Conservation (phyloP, 1,140 invertebrate genomes). For the Acromyrmex heyeri region DNA sequence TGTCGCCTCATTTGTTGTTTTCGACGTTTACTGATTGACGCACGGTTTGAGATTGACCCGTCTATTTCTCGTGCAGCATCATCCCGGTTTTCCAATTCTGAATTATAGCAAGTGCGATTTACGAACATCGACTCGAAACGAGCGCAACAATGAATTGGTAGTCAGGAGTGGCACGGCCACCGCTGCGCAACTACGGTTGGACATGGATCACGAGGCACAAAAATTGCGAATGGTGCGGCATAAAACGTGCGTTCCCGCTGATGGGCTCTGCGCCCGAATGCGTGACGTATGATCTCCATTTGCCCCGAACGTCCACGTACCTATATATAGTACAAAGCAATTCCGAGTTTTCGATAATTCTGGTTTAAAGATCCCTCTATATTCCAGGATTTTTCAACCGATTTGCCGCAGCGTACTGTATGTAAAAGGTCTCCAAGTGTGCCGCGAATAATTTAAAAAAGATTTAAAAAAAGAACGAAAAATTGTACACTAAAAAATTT, state of each 20-base stretch:
- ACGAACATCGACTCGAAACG: slow-evolving; percentile 80
- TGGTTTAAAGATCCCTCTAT: background rate
- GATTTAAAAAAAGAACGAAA: too few relatives aligned
- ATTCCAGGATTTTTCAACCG: too few relatives aligned
- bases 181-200: slow-evolving; percentile 58
- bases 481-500: too few relatives aligned
- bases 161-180: slow-evolving; percentile 70
- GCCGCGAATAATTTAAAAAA: too few relatives aligned
- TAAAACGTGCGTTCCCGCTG: slow-evolving; percentile 51
- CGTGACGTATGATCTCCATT: slow-evolving; percentile 65
- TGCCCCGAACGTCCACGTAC: background rate
- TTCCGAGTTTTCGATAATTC: background rate
- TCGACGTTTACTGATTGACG: slow-evolving; percentile 77
- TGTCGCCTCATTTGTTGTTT: slow-evolving; percentile 53
- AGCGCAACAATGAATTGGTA: slow-evolving; percentile 84
- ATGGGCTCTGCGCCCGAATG: slow-evolving; percentile 63
- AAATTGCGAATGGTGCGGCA: slow-evolving; percentile 68
- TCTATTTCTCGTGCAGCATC: slow-evolving; percentile 31
- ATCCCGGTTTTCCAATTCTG: slow-evolving; percentile 73
- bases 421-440: too few relatives aligned
- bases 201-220: slow-evolving; percentile 70
- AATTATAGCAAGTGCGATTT: slow-evolving; percentile 84
- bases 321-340: background rate
- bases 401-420: too few relatives aligned
- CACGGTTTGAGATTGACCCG: slow-evolving; percentile 67